Conservation (phyloP, 2,113 vertebrate genomes). For the Camelus bactrianus region DNA sequence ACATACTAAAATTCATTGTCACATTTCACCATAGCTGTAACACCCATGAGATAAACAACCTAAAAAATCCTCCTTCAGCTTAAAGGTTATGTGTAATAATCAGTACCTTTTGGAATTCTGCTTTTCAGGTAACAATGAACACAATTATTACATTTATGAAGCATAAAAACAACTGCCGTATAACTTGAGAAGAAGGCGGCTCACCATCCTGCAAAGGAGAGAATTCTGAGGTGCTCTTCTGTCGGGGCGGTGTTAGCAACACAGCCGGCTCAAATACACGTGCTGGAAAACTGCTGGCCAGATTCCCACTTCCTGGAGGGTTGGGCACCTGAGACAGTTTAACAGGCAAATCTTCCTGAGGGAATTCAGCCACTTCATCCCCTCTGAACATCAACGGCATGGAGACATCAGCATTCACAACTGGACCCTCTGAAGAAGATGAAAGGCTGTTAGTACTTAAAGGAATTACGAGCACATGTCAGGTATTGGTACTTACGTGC, state of each 20-base stretch:
- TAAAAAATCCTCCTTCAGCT: constrained; percentile 45
- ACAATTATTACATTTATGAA: not conserved
- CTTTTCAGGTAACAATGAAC: not conserved
- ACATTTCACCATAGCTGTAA: not conserved
- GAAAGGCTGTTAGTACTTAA: constrained; percentile 24
- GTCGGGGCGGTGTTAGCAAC: constrained; percentile 92
- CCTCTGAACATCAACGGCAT: constrained; percentile 26
- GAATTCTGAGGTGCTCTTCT: constrained; percentile 85
- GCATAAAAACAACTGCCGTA: not conserved
- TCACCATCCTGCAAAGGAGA: constrained; percentile 82
- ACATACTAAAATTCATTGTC: not conserved
- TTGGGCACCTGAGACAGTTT: not conserved
- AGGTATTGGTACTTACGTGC: constrained; percentile 3
- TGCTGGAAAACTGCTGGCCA: constrained; percentile 55
- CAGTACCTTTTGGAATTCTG: not conserved
- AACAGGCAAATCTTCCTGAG: constrained; percentile 80
- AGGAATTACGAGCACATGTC: not conserved
- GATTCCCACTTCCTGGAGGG: not conserved
- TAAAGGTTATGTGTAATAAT: not conserved
- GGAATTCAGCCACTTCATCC: constrained; percentile 68
- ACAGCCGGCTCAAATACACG: constrained; percentile 88
- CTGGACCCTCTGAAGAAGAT: constrained; percentile 74
- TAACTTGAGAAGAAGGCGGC: constrained; percentile 50
- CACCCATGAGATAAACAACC: not conserved
- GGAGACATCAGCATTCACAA: constrained; percentile 52